Evolutionary conservation across 2,888 invertebrate species (phyloP), one percentile per base, ranked within the genome.

Genomic region (Meteorus colon): DNA sequence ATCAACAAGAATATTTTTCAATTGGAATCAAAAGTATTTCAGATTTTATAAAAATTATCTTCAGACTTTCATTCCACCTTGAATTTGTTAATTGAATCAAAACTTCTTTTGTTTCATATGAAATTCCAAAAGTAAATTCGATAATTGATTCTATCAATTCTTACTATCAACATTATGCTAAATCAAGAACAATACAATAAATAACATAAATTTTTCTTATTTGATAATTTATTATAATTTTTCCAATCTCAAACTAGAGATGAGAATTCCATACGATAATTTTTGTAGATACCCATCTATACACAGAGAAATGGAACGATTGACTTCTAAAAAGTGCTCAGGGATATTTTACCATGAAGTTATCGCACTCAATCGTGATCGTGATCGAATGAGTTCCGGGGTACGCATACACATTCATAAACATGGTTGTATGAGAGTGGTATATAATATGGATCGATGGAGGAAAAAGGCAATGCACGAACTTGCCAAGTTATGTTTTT

Each of bases 401-500:
- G 19, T 55, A 55, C n/a, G 6, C n/a, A 55, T 55, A 55, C 8
- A 55, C 8, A 19, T 19, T n/a, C n/a, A 55, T 19, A 55, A 8
- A 55, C 5, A 55, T 24, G n/a, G n/a, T n/a, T 19, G n/a, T 48
- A n/a, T 48, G 14, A 14, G 5, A n/a, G n/a, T 62, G 62, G 24
- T 55, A 24, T 69, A 70, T 60, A 27, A 41, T 41, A 67, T 70
- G 16, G 70, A 60, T 60, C 70, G 70, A 70, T 10, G 27, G 10
- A 55, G 55, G 69, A 51, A 70, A 59, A 59, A 41, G 60, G 70
- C 70, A 41, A 70, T 60, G 60, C 59, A 60, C 45, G 60, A 70
- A 70, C 59, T 70, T 70, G 24, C 70, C 70, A 60, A 60, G 70
- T 70, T 70, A 59, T 60, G 70, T 70, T 70, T 70, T 70, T 70